These are phyloP conservation scores for Pipistrellus pygmaeus DNA, from an alignment of 2,797 vertebrate genomes.

Conservation along the genomic window DNA sequence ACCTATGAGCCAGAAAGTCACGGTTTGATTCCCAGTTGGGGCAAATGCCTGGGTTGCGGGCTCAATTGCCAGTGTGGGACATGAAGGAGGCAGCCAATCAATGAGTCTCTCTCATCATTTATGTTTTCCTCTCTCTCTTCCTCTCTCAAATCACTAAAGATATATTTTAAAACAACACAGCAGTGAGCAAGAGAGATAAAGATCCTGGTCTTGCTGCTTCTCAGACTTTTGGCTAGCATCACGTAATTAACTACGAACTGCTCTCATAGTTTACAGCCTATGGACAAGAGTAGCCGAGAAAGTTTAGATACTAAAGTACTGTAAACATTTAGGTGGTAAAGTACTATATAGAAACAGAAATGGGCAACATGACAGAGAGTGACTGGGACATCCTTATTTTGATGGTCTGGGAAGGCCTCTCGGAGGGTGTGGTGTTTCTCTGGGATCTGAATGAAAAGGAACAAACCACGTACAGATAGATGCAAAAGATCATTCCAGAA, in stretches of 20 bases:
- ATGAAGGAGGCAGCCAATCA: no score
- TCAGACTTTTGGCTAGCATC: neutral
- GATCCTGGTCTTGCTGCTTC: neutral
- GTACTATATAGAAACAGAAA: neutral
- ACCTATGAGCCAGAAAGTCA: no score
- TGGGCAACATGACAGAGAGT: fast-evolving
- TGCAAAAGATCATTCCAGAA: neutral
- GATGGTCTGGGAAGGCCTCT: neutral
- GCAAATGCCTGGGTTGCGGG: no score
- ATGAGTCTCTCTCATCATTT: no score
- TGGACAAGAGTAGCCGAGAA: neutral
- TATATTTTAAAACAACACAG: neutral
- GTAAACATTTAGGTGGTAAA: neutral
- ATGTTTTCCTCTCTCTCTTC: no score
- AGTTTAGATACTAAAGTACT: neutral
- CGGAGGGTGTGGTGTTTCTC: fast-evolving
- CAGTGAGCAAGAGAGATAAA: neutral
- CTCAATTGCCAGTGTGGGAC: no score
- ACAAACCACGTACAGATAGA: fast-evolving
- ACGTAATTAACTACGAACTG: neutral
- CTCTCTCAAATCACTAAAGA: no score
- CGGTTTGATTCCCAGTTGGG: no score
- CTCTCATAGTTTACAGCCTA: neutral
- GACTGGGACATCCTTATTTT: no score
- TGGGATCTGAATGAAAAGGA: neutral